phyloP scores from a whole-genome alignment of 2,113 vertebrate species.

The Phoxinus phoxinus region DNA sequence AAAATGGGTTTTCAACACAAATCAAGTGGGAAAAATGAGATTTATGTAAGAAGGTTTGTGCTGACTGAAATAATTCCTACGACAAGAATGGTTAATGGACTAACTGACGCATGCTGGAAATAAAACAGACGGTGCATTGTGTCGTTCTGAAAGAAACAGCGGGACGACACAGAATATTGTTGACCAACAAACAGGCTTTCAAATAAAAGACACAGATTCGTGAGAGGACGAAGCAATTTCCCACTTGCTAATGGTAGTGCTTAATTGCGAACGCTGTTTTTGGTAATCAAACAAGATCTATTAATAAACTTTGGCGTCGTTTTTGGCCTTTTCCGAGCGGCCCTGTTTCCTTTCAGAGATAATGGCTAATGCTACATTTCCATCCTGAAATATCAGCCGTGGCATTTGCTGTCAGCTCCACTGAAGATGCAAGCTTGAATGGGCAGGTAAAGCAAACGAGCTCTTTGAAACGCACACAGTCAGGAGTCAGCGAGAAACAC shows the following conservation, averaged over 20 bases:
- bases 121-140: neutral
- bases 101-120: neutral
- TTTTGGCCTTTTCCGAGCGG: neutral
- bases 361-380: constrained; percentile 16
- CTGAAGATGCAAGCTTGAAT: constrained; percentile 54
- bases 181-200: neutral
- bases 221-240: neutral
- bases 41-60: neutral
- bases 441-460: constrained; percentile 59
- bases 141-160: neutral
- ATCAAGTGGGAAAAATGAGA: neutral
- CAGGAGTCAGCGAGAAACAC: constrained; percentile 51
- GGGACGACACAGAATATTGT: neutral
- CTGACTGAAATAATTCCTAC: neutral
- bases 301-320: neutral
- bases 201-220: neutral
- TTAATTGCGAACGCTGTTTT: constrained; percentile 8
- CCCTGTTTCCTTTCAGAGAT: neutral
- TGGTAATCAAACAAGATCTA: neutral
- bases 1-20: neutral
- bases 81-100: neutral
- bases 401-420: constrained; percentile 22
- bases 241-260: neutral
- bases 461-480: constrained; percentile 55
- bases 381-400: constrained; percentile 25